Evolutionary conservation across 92 coral and sea anemone species (phyloP).

Genomic region (Blastomussa wellsi): DNA sequence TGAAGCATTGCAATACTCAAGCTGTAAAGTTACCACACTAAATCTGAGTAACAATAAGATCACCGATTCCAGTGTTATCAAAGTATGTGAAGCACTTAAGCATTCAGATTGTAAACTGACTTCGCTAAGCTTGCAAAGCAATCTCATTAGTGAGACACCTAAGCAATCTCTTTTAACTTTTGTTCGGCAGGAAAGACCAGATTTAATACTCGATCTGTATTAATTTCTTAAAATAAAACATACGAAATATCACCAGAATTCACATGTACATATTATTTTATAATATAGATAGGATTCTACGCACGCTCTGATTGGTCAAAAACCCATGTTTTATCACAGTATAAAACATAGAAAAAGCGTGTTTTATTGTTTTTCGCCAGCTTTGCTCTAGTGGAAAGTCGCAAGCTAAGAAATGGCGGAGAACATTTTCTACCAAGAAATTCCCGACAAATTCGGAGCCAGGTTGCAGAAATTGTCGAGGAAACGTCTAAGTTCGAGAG

Average conservation of each 20-base stretch:
- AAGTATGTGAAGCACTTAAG: not conserved
- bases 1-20: not conserved
- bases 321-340: too few species aligned
- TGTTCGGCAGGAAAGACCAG: not conserved
- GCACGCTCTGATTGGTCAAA: too few species aligned
- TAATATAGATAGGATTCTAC: too few species aligned
- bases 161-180: not conserved
- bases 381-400: too few species aligned
- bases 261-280: too few species aligned
- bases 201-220: not conserved
- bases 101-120: not conserved
- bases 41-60: not conserved
- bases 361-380: too few species aligned
- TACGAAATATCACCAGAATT: not conserved
- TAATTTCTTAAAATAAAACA: not conserved
- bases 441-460: too few species aligned
- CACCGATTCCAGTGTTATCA: not conserved
- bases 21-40: constrained; percentile 7
- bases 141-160: not conserved
- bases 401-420: too few species aligned
- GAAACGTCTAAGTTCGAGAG: too few species aligned
- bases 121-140: not conserved
- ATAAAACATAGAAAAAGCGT: too few species aligned
- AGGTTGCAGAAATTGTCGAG: too few species aligned
- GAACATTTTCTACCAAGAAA: too few species aligned